Base-by-base conservation (phyloP, 2,113 vertebrate genomes). In the Andinoacara biseriatus region DNA sequence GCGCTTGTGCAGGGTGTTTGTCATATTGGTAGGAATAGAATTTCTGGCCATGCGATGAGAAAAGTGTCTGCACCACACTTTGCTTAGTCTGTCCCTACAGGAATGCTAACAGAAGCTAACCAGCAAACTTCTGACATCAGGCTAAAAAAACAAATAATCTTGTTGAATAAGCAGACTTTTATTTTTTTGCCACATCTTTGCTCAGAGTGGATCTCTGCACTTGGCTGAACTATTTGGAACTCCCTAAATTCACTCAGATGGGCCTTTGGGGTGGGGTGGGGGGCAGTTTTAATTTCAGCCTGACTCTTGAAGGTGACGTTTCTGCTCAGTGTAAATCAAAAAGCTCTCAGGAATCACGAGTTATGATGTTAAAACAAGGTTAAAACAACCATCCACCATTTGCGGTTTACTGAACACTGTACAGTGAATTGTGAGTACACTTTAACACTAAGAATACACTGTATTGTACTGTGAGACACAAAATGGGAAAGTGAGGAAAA, bases 381-480 rank as follows among this genome's bases (percentile, higher is more conserved):
- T n/a, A n/a, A n/a, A n/a, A 33, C 26, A 54, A n/a, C 17, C 26
- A 54, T 54, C 26, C 10, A 54, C 10, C 26, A 54, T 58, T 43
- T 76, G 20, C 9, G 11, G 40, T 33, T 72, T 54, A 46, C 56
- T 58, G 56, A 62, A 7, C 35, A 54, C 5, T 15, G 43, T 3
- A 59, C 9, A 38, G 58, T 61, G 52, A 49, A 60, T 31, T 40
- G 7, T 15, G 20, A 38, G 43, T 69, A 78, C 65, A 4, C 63
- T 76, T 81, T 38, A 8, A 52, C 33, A 11, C 3, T 0, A 13
- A 10, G 11, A 75, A 52, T 20, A 52, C 29, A 69, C 43, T 31
- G 18, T 40, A 18, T 46, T 72, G 82, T 63, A 54, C 20, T 10
- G 80, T 38, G 54, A 69, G 52, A 78, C 9, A 60, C 57, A 80